Percentiles rank a stretch among this genome's conserved stretches.
Evolutionary conservation across 1,140 invertebrate species (phyloP).

Genomic region (Drosophila bocki): DNA sequence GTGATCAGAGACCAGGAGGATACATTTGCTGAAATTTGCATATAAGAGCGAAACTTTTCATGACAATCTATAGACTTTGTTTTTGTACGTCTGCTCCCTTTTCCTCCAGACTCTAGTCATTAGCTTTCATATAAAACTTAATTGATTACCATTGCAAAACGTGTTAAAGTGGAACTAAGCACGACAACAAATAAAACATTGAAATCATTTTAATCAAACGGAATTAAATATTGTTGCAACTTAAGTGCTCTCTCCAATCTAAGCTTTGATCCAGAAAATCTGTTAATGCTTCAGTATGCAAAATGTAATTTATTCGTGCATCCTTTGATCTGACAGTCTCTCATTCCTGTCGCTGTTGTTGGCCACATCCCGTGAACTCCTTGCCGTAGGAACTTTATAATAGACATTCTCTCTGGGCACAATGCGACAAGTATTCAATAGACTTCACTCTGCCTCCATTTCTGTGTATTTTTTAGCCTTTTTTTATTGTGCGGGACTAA

Average conservation of each 20-base stretch:
- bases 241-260: neutral
- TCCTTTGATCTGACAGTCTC: slow-evolving; percentile 25
- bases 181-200: neutral
- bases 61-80: no score
- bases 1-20: no score
- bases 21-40: no score
- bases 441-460: slow-evolving; percentile 41
- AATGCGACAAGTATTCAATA: slow-evolving; percentile 57
- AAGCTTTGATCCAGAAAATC: neutral
- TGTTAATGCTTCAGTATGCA: neutral
- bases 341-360: neutral
- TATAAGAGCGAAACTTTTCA: no score
- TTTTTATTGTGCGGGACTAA: slow-evolving; percentile 57
- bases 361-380: slow-evolving; percentile 28
- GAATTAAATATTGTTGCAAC: neutral
- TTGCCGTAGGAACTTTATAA: slow-evolving; percentile 22
- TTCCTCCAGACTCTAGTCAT: neutral
- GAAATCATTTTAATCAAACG: neutral
- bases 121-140: neutral
- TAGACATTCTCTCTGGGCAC: slow-evolving; percentile 36
- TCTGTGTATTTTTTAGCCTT: slow-evolving; percentile 15
- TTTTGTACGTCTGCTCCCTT: no score
- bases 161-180: neutral
- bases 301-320: slow-evolving; percentile 24
- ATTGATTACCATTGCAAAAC: neutral